A percentile compares a stretch with the other conserved stretches of the same genome.
Conservation (phyloP, 2,113 vertebrate genomes). For the Albula glossodonta region DNA sequence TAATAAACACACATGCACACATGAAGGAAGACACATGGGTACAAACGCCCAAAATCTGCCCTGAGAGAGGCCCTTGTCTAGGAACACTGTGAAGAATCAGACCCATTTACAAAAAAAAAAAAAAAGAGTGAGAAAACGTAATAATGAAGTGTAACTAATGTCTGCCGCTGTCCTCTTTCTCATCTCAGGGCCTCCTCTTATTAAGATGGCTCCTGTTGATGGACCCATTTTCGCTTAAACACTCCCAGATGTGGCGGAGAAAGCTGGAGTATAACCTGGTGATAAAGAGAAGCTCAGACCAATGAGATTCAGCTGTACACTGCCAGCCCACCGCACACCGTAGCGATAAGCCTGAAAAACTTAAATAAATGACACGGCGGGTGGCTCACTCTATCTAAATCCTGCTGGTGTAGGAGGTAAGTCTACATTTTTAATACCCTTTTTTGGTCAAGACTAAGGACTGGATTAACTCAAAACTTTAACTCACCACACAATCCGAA, state of each 20-base stretch:
- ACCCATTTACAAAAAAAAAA: too few relatives aligned
- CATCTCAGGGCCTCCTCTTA: not conserved
- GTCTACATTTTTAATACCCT: conserved; percentile 1
- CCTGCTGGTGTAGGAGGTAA: not conserved
- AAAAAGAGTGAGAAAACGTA: not conserved
- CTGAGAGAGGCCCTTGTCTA: too few relatives aligned
- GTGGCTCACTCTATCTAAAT: not conserved
- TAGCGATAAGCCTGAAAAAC: not conserved
- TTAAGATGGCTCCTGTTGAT: not conserved
- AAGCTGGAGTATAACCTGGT: not conserved
- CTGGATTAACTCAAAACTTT: not conserved
- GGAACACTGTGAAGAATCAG: too few relatives aligned
- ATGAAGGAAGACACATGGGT: too few relatives aligned
- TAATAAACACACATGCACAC: too few relatives aligned
- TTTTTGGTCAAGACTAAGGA: conserved; percentile 3
- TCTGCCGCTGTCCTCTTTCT: not conserved
- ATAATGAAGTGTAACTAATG: not conserved
- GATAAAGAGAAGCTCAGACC: conserved; percentile 6
- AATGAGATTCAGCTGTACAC: not conserved
- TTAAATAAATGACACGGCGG: not conserved
- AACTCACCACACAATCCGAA: not conserved
- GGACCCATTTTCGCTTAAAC: not conserved
- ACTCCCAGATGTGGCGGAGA: not conserved
- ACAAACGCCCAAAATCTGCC: too few relatives aligned
- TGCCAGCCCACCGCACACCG: not conserved